phyloP scores from a whole-genome alignment of 2,113 vertebrate genomes.

The Bubo blakistoni region DNA sequence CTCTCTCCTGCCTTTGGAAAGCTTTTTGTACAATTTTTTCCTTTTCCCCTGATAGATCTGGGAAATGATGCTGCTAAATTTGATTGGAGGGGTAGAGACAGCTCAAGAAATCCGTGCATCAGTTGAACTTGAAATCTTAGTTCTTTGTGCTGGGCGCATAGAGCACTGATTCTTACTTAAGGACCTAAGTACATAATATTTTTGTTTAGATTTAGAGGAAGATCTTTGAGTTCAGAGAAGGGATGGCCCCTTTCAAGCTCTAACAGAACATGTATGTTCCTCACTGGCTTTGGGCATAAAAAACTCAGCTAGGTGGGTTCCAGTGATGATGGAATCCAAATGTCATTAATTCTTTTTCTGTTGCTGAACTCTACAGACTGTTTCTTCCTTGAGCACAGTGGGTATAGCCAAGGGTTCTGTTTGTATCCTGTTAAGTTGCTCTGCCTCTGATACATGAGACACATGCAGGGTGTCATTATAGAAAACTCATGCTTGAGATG shows the following conservation, averaged over 20 bases:
- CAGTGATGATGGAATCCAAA: not conserved
- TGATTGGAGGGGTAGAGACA: not conserved
- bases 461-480: not conserved
- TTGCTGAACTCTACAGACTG: not conserved
- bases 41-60: not conserved
- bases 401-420: not conserved
- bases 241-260: not conserved
- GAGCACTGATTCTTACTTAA: not conserved
- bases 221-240: not conserved
- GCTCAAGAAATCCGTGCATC: not conserved
- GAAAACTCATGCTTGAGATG: not conserved
- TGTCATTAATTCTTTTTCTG: not conserved
- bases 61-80: not conserved
- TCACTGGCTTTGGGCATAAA: not conserved
- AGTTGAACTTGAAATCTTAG: not conserved
- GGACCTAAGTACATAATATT: not conserved
- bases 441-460: not conserved
- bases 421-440: not conserved
- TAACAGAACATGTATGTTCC: not conserved
- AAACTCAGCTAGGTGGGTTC: accelerated
- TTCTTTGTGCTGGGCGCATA: not conserved
- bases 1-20: not conserved
- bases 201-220: not conserved
- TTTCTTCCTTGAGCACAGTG: not conserved
- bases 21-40: not conserved